Evolutionary conservation across 2,888 invertebrate species (phyloP), one percentile per base, ranked within the genome.

Genomic region (Lathronympha strigana): DNA sequence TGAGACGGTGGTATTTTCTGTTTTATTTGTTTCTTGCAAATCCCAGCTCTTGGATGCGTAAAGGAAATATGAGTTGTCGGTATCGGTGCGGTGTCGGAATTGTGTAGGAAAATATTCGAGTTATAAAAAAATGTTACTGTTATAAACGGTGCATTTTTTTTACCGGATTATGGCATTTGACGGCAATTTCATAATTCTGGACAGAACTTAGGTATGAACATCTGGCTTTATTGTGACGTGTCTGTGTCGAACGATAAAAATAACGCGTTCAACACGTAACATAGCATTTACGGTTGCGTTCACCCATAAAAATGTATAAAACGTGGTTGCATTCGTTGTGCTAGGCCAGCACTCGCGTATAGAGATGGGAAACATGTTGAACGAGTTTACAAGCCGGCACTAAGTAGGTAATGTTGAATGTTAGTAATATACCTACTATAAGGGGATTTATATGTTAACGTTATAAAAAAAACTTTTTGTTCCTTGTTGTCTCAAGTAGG

Each of bases 291-390:
- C 62, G 47, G 54, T 47, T 31, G 33, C 36, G 47, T 28, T 3
- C 38, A 38, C 36, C 49, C 63, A 57, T 63, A 63, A 63, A n/a
- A 57, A 19, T 63, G 47, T 49, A 57, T 43, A 57, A n/a, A 63
- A 50, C 57, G 43, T 40, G 49, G 28, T 40, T 38, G 45, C 62
- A 45, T 47, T 63, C 21, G 21, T 49, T 60, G 28, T 57, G 63
- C 63, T 57, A 49, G 49, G 31, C 63, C 43, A 57, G 63, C 63
- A 63, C 19, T 50, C 40, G 63, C 21, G 23, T 13, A 25, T 43
- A 55, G 55, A n/a, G 55, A 55, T 28, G 55, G 38, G 55, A 54
- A 1, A 15, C 17, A 3, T 23, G 8, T 0, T 13, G 23, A 13
- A 55, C 23, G 17, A 33, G 19, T 28, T 33, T 11, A n/a, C n/a